Evolutionary conservation across 2,113 vertebrate species (phyloP).

Genomic region (Strigops habroptila): DNA sequence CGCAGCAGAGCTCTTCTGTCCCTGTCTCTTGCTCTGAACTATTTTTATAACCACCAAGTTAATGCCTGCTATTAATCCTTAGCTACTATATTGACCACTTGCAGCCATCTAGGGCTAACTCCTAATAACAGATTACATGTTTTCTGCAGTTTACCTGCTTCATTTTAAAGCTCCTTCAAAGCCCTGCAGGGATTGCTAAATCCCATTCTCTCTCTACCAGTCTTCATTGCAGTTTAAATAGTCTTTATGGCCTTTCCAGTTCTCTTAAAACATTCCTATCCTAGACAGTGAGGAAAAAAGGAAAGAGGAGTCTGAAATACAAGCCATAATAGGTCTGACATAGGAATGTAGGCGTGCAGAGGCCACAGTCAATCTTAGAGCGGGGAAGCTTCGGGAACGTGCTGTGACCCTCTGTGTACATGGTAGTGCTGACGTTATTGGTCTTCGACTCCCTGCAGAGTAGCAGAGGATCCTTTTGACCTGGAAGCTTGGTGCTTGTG

Average conservation of each 20-base stretch:
- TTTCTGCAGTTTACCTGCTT: not conserved
- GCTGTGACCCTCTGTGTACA: rapidly evolving
- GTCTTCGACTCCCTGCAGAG: not conserved
- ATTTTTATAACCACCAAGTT: not conserved
- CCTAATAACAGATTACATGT: not conserved
- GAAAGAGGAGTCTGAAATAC: not conserved
- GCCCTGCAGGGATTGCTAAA: not conserved
- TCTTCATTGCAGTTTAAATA: not conserved
- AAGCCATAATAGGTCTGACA: not conserved
- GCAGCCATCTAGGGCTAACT: not conserved
- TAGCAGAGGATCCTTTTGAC: not conserved
- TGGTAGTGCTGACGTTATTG: not conserved
- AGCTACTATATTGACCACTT: not conserved
- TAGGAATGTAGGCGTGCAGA: not conserved
- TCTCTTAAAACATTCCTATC: not conserved
- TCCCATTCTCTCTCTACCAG: not conserved
- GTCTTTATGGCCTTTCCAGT: not conserved
- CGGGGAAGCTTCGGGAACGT: not conserved
- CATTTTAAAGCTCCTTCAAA: not conserved
- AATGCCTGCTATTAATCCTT: not conserved
- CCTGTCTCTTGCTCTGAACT: not conserved
- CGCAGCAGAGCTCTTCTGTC: not conserved
- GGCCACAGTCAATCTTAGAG: not conserved
- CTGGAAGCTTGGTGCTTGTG: not conserved
- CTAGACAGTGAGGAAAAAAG: not conserved